phyloP scores from a whole-genome alignment of 2,113 vertebrate genomes.

The Riparia riparia region DNA sequence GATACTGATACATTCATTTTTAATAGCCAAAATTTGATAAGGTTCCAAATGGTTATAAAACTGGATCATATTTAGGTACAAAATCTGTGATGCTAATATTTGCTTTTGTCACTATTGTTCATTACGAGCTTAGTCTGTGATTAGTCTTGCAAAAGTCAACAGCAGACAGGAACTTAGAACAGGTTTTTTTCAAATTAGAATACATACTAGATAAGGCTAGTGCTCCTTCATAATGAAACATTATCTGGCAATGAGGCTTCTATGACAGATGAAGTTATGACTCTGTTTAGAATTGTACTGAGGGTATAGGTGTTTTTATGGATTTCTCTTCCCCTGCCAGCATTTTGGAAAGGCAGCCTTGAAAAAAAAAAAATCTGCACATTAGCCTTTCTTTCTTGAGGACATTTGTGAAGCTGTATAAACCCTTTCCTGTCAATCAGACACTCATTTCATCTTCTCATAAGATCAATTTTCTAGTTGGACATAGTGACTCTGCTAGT shows the following conservation, averaged over 20 bases:
- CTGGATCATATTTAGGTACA: not conserved
- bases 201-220: not conserved
- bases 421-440: slow-evolving; percentile 35
- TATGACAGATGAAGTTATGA: not conserved
- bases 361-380: not conserved
- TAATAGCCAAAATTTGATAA: not conserved
- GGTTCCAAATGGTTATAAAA: not conserved
- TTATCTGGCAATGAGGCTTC: not conserved
- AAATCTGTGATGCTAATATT: not conserved
- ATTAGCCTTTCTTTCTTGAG: slow-evolving; percentile 22
- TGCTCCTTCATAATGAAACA: not conserved
- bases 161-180: not conserved
- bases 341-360: not conserved
- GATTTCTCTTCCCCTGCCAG: not conserved
- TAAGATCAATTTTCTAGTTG: slow-evolving; percentile 48
- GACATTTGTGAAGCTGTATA: slow-evolving; percentile 13
- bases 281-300: not conserved
- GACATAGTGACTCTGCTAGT: slow-evolving; percentile 19
- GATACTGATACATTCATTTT: not conserved
- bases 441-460: slow-evolving; percentile 37
- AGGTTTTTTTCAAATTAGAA: not conserved
- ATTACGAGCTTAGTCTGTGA: not conserved
- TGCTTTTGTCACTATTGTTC: not conserved
- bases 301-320: not conserved
- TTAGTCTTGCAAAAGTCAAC: not conserved